Conservation (phyloP, 2,797 vertebrate species). For the Amblyraja radiata region DNA sequence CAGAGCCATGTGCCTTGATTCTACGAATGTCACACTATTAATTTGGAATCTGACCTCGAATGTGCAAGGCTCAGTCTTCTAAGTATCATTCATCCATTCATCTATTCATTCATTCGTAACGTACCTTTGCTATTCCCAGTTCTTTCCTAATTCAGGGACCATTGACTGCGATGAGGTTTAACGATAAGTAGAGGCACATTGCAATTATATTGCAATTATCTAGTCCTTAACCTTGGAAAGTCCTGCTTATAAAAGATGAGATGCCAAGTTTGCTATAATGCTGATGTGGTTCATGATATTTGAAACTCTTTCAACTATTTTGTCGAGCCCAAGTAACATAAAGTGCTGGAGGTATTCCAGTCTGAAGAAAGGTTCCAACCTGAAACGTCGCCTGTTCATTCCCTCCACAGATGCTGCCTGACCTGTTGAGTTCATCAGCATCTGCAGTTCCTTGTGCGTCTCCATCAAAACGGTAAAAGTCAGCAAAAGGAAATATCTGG, state of each 20-base stretch:
- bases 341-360: too few species aligned
- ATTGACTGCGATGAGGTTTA: too few species aligned
- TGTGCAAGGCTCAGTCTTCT: background rate
- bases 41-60: background rate
- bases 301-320: background rate
- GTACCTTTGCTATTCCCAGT: background rate
- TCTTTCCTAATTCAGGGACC: background rate
- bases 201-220: background rate
- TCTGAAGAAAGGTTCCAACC: too few species aligned
- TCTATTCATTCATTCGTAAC: too few species aligned
- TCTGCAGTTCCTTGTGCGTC: too few species aligned
- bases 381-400: too few species aligned
- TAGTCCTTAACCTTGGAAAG: background rate
- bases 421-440: too few species aligned
- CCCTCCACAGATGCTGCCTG: too few species aligned
- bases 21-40: too few species aligned
- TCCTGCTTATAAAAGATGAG: background rate
- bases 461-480: background rate
- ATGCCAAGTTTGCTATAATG: background rate
- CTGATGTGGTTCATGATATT: background rate
- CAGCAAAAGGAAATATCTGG: background rate
- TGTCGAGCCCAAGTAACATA: background rate
- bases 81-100: too few species aligned
- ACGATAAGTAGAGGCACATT: background rate
- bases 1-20: background rate